Base-by-base conservation (phyloP, 23 tunicate genomes). In the Oikopleura dioica region DNA sequence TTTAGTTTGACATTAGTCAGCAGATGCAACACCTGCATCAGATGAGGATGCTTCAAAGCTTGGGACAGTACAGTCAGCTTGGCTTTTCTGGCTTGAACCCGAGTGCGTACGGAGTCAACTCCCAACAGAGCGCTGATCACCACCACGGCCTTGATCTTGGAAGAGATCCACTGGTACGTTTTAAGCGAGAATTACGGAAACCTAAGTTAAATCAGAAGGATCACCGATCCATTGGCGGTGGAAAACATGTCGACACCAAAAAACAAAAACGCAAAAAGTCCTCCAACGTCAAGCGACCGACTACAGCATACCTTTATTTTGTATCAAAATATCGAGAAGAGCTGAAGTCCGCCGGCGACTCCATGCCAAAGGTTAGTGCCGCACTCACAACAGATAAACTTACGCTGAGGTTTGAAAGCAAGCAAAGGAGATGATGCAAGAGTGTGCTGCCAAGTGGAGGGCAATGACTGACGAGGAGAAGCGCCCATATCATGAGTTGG, bases 241-340 rank as follows among this genome's bases (percentile, higher is more conserved):
- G 72, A 2, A 63, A 63, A 28, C 16, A 12, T 23, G 72, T 2
- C 30, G 26, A 24, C 4, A 31, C 4, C 29, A 63, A 63, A 28
- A 82, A 79, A 51, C 79, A 80, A 78, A 92, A 92, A 50, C 80
- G 97, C 16, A 82, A 82, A 67, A 79, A 91, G 21, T 86, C 87
- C 76, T 82, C 92, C 0, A 85, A 82, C 79, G 97, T 92, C 35
- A 92, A 92, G 50, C 72, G 97, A 59, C 97, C 97, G 1, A 92
- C 97, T 26, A 92, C 97, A 37, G 97, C 97, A 21, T 92, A 92
- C 44, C 77, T 92, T 36, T 92, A 92, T 69, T 92, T 92, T 82
- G 97, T 92, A n/a, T 92, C 97, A 1, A 92, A 92, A 76, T 92
- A 92, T 75, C 67, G 97, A 32, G 97, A 92, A 92, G 82, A 87